A percentile compares a stretch with the other conserved stretches of the same genome.
phyloP scores from a whole-genome alignment of 2,113 vertebrate genomes.

The Ursus arctos region DNA sequence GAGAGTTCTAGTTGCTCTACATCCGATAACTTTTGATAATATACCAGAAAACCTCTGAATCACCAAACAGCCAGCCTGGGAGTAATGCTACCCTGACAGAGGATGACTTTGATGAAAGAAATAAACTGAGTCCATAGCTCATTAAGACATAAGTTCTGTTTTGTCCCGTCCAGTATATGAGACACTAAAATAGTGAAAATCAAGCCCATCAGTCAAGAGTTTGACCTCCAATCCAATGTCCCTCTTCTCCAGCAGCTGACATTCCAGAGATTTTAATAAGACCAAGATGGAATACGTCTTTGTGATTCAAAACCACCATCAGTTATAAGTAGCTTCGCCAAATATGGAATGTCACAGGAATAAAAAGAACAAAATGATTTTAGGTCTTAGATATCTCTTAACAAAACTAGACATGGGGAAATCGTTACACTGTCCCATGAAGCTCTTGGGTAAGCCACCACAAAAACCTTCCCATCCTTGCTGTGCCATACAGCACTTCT shows the following conservation, averaged over 20 bases:
- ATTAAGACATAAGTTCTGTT: conserved; percentile 28
- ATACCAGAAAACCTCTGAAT: conserved; percentile 20
- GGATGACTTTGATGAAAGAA: neutral
- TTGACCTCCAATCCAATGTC: neutral
- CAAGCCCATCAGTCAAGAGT: neutral
- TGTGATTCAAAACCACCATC: neutral
- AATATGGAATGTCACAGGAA: conserved; percentile 6
- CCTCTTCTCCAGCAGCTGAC: conserved; percentile 42
- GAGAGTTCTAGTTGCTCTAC: neutral
- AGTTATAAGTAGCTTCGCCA: neutral
- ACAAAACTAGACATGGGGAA: conserved; percentile 10
- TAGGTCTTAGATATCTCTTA: neutral
- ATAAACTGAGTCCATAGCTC: neutral
- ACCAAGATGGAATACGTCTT: neutral
- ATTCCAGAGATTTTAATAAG: conserved; percentile 27
- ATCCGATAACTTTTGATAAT: neutral
- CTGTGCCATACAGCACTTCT: neutral
- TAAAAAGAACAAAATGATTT: neutral
- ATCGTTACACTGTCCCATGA: neutral
- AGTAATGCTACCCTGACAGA: neutral
- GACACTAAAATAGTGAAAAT: neutral
- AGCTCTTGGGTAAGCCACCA: neutral
- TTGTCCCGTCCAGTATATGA: neutral
- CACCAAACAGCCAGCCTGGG: neutral
- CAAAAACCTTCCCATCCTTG: neutral